phyloP scores from a whole-genome alignment of 2,888 invertebrate genomes.

The Sphinx pinastri region DNA sequence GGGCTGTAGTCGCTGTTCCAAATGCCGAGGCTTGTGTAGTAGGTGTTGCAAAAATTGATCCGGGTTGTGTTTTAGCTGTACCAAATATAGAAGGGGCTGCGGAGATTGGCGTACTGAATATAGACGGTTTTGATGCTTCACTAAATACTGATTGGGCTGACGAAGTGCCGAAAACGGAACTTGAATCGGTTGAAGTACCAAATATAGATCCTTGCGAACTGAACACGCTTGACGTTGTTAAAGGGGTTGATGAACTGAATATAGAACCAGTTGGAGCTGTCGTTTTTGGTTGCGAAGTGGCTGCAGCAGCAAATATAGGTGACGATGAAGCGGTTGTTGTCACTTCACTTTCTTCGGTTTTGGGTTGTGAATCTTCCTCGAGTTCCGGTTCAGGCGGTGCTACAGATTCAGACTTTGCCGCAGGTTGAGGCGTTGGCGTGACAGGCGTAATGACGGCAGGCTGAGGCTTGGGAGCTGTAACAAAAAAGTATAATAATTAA shows the following conservation, averaged over 20 bases:
- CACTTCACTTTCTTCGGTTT: slow-evolving; percentile 33
- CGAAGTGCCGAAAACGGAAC: slow-evolving; percentile 40
- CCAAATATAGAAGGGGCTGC: slow-evolving; percentile 48
- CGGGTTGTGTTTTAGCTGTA: slow-evolving; percentile 31
- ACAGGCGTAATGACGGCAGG: slow-evolving; percentile 1
- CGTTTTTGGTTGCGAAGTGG: slow-evolving; percentile 36
- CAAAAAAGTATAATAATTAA: background rate
- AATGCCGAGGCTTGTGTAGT: slow-evolving; percentile 39
- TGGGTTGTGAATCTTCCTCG: slow-evolving; percentile 31
- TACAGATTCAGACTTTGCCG: slow-evolving; percentile 30
- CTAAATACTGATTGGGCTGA: slow-evolving; percentile 40
- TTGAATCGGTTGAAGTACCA: slow-evolving; percentile 41
- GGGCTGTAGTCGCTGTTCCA: slow-evolving; percentile 37
- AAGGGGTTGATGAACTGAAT: slow-evolving; percentile 38
- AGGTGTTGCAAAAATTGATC: slow-evolving; percentile 32
- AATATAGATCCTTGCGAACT: slow-evolving; percentile 45
- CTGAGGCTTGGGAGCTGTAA: slow-evolving; percentile 11
- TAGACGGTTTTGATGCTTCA: slow-evolving; percentile 42
- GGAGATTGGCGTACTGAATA: slow-evolving; percentile 46
- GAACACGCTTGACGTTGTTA: slow-evolving; percentile 36
- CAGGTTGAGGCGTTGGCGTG: background rate
- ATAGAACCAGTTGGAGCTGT: slow-evolving; percentile 41
- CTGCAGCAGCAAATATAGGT: slow-evolving; percentile 54
- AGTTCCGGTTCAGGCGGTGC: slow-evolving; percentile 32
- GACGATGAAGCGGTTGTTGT: slow-evolving; percentile 45